These are phyloP conservation scores for Synergus gifuensis DNA, from an alignment of 2,888 invertebrate genomes.

Conservation along the genomic window DNA sequence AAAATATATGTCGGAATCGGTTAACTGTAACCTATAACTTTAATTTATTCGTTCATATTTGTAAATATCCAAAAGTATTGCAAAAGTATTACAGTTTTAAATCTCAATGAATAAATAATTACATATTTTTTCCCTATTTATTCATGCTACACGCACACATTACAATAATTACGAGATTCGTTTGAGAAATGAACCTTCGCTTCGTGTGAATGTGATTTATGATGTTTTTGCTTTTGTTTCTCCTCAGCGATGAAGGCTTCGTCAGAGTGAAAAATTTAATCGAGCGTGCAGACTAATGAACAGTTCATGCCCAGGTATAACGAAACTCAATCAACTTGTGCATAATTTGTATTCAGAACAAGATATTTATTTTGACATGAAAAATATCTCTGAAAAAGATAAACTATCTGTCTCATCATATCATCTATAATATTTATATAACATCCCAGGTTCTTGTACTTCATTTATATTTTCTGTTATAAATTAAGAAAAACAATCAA, in stretches of 20 bases:
- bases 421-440: background rate
- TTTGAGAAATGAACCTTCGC: background rate
- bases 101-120: background rate
- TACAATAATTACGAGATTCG: background rate
- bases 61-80: too few relatives aligned
- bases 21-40: background rate
- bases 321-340: conserved; percentile 34
- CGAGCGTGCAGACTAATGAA: background rate
- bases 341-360: conserved; percentile 23
- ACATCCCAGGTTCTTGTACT: background rate
- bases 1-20: background rate
- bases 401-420: background rate
- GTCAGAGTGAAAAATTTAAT: background rate
- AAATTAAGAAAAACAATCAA: background rate
- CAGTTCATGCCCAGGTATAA: conserved; percentile 2
- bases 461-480: background rate
- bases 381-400: conserved; percentile 15
- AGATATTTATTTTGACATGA: conserved; percentile 31
- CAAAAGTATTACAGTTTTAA: background rate
- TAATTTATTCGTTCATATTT: too few relatives aligned
- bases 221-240: conserved; percentile 11
- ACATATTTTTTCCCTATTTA: background rate
- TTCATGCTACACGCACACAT: background rate
- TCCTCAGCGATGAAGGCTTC: background rate
- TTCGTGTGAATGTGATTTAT: conserved; percentile 15